phyloP scores from a whole-genome alignment of 2,888 invertebrate genomes.

The Philaethria dido region DNA sequence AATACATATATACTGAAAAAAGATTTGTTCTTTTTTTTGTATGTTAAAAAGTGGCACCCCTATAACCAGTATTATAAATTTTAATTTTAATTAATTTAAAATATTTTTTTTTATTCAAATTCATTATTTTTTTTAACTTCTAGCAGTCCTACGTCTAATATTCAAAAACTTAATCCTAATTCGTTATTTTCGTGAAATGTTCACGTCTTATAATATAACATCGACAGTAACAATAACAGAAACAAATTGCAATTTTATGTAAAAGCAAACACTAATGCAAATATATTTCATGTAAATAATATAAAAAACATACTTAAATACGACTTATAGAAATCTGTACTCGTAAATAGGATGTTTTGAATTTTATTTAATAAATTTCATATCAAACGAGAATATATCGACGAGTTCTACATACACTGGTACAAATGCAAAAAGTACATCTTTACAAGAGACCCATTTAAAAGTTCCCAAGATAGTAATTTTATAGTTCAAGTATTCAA shows the following conservation, averaged over 20 bases:
- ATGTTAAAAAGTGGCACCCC: constrained; percentile 20
- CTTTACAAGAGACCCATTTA: too few species aligned
- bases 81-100: constrained; percentile 17
- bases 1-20: neutral
- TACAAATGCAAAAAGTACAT: too few species aligned
- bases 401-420: too few species aligned
- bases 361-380: neutral
- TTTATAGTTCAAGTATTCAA: too few species aligned
- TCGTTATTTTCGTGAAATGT: constrained; percentile 20
- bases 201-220: constrained; percentile 10
- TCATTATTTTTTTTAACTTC: neutral
- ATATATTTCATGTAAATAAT: neutral
- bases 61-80: constrained; percentile 10
- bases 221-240: constrained; percentile 1
- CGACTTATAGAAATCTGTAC: constrained; percentile 11
- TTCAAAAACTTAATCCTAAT: constrained; percentile 24
- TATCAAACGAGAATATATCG: constrained; percentile 1
- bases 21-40: neutral
- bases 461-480: too few species aligned
- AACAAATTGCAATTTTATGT: constrained; percentile 8
- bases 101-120: neutral
- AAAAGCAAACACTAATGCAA: neutral
- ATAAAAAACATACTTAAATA: constrained; percentile 7
- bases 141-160: constrained; percentile 18
- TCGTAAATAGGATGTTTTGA: neutral